phyloP scores from a whole-genome alignment of 2,888 invertebrate species.

The Philopedon plagiatum region DNA sequence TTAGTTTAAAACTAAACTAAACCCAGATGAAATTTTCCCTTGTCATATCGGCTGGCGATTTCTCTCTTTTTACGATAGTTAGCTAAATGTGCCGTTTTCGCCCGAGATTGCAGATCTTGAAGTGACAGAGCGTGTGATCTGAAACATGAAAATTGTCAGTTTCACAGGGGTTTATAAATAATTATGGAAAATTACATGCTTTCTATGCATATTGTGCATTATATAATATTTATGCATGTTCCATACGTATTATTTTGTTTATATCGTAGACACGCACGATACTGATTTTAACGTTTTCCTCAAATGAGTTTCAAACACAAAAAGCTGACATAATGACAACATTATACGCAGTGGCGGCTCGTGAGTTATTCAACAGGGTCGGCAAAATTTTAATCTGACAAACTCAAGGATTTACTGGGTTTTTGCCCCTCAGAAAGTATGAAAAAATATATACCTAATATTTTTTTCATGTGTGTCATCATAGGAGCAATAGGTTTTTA shows the following conservation, averaged over 20 bases:
- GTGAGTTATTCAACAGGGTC: too few species aligned
- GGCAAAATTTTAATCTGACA: too few species aligned
- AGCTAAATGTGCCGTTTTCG: constrained; percentile 66
- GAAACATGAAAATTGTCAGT: constrained; percentile 62
- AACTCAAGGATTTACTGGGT: too few species aligned
- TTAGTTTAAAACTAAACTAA: neutral
- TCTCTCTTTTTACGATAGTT: constrained; percentile 13
- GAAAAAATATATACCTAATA: too few species aligned
- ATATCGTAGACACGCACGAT: too few species aligned
- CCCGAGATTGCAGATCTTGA: constrained; percentile 81
- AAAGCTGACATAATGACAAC: too few species aligned
- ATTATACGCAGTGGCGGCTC: too few species aligned
- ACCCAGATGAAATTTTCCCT: neutral
- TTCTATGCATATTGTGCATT: constrained; percentile 60
- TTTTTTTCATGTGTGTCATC: too few species aligned
- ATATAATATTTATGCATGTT: constrained; percentile 59
- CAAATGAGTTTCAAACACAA: too few species aligned
- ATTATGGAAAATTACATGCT: constrained; percentile 58
- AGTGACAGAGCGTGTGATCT: constrained; percentile 79
- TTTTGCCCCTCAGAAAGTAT: too few species aligned
- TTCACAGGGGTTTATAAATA: neutral
- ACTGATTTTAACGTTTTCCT: too few species aligned
- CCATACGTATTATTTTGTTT: constrained; percentile 34
- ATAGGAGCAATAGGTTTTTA: too few species aligned
- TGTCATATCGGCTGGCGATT: constrained; percentile 12